phyloP scores from a whole-genome alignment of 2,113 vertebrate species.

The Chamaea fasciata region DNA sequence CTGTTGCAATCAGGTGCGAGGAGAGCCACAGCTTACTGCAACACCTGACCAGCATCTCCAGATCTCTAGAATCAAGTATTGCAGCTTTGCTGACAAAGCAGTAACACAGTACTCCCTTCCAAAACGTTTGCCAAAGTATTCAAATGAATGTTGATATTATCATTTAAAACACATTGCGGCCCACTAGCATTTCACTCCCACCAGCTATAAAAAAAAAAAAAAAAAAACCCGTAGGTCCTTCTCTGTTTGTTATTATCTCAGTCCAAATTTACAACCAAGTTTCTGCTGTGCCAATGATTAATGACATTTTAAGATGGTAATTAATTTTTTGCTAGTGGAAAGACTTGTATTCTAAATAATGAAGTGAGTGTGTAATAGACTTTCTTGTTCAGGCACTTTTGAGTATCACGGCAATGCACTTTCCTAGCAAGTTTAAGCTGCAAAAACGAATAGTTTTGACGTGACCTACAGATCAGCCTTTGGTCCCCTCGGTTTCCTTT shows the following conservation, averaged over 20 bases:
- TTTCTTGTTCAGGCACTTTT: constrained; percentile 27
- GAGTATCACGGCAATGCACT: background rate
- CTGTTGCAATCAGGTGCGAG: constrained; percentile 50
- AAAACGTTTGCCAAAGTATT: constrained; percentile 10
- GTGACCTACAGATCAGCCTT: background rate
- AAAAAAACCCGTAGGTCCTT: background rate
- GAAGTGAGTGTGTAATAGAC: constrained; percentile 13
- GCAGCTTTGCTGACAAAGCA: constrained; percentile 54
- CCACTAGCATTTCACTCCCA: constrained; percentile 32
- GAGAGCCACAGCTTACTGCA: constrained; percentile 12
- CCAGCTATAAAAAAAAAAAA: background rate
- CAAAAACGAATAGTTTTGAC: background rate
- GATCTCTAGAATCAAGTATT: background rate
- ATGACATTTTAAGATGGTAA: constrained; percentile 68
- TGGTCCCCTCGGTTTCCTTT: background rate
- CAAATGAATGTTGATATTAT: constrained; percentile 32
- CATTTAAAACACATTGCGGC: constrained; percentile 28
- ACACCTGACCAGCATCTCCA: constrained; percentile 29
- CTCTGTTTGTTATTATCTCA: constrained; percentile 46
- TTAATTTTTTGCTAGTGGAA: constrained; percentile 65
- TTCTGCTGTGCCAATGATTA: constrained; percentile 57
- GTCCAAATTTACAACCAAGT: constrained; percentile 51
- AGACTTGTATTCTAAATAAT: constrained; percentile 67
- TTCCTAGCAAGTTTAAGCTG: constrained; percentile 5
- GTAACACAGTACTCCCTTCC: background rate